A percentile compares a stretch with the other conserved stretches of the same genome.
Conservation (phyloP, 1,140 invertebrate genomes). For the Drosophila guanche region DNA sequence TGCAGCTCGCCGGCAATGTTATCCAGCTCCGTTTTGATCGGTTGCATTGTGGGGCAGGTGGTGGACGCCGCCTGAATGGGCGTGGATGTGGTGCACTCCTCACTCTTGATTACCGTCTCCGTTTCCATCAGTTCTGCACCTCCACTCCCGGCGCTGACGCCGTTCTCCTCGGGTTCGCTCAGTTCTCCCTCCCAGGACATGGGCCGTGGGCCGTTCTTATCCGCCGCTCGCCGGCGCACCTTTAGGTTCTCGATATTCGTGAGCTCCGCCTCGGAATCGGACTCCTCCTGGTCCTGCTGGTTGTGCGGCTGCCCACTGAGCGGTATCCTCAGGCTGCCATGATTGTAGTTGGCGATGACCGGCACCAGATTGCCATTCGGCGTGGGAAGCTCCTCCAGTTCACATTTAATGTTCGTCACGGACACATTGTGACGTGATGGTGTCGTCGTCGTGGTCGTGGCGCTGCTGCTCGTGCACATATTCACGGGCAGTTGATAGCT, state of each 20-base stretch:
- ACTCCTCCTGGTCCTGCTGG: conserved; percentile 33
- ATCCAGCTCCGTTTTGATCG: conserved; percentile 70
- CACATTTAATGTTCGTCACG: conserved; percentile 83
- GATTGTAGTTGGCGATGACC: conserved; percentile 70
- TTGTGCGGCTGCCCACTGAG: conserved; percentile 33
- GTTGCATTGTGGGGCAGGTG: conserved; percentile 21
- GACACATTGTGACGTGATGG: conserved; percentile 76
- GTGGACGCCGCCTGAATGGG: conserved; percentile 22
- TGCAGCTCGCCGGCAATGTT: conserved; percentile 68
- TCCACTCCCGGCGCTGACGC: neutral
- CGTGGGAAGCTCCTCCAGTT: conserved; percentile 66
- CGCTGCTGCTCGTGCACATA: conserved; percentile 51
- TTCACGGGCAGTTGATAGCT: conserved; percentile 68
- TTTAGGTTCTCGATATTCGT: conserved; percentile 82
- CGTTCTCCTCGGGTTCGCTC: conserved; percentile 86
- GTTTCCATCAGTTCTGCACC: conserved; percentile 84
- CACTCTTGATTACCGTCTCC: conserved; percentile 76
- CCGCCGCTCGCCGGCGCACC: conserved; percentile 58
- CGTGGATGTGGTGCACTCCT: conserved; percentile 31
- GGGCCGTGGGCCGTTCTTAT: conserved; percentile 85
- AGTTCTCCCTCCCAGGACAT: conserved; percentile 97
- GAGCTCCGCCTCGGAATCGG: conserved; percentile 79
- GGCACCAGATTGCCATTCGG: conserved; percentile 79
- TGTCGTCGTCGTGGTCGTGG: conserved; percentile 33
- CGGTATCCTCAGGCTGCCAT: conserved; percentile 72